Evolutionary conservation across 2,797 vertebrate species (phyloP).

Genomic region (Melanotaenia nigrans): DNA sequence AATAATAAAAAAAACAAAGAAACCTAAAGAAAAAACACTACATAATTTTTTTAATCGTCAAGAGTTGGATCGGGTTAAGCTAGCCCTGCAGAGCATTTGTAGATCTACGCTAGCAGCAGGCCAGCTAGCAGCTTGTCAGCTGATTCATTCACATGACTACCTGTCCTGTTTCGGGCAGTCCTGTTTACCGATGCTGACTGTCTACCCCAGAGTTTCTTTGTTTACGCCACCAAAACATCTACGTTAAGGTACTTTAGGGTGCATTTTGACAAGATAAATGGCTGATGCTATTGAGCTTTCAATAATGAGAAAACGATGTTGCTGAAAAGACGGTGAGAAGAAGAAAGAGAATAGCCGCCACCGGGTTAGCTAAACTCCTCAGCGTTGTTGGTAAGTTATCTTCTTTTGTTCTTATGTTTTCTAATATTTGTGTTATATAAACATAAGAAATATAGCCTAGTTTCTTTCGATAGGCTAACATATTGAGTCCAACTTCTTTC

Average conservation of each 20-base stretch:
- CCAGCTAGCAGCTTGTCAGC: slow-evolving; percentile 64
- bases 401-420: neutral
- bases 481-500: neutral
- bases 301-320: slow-evolving; percentile 21
- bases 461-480: neutral
- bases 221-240: neutral
- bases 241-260: neutral
- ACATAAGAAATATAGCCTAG: neutral
- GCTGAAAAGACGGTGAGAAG: neutral
- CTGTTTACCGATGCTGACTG: slow-evolving; percentile 2
- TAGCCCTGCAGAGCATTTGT: too few relatives aligned
- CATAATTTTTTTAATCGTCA: too few relatives aligned
- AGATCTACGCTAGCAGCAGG: too few relatives aligned
- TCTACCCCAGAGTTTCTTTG: neutral
- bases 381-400: slow-evolving; percentile 49
- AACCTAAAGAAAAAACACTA: too few relatives aligned
- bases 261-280: neutral
- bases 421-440: neutral
- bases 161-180: slow-evolving; percentile 24
- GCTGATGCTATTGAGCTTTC: neutral
- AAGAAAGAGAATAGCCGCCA: slow-evolving; percentile 4
- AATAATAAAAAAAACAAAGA: too few relatives aligned
- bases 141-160: slow-evolving; percentile 80
- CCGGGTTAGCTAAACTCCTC: slow-evolving; percentile 27
- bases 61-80: too few relatives aligned